Conservation (phyloP, 92 coral and sea anemone genomes). For the Zoanthus sociatus region DNA sequence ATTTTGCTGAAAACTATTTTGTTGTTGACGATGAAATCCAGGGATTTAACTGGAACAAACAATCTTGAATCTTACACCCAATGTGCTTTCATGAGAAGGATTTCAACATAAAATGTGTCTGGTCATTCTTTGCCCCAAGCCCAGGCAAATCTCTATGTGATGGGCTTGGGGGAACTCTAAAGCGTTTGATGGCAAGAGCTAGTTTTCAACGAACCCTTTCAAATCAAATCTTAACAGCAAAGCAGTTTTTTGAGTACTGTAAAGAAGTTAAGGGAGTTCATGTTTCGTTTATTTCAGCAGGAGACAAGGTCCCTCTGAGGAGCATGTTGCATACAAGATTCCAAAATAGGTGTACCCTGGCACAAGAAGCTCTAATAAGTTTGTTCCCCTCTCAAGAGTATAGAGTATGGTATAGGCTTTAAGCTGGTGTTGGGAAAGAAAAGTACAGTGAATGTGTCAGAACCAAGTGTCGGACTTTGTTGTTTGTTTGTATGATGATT, state of each 20-base stretch:
- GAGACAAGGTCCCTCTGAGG: constrained; percentile 56
- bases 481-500: constrained; percentile 43
- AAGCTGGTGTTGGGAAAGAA: constrained; percentile 34
- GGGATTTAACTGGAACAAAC: constrained; percentile 24
- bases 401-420: constrained; percentile 1
- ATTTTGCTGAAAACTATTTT: constrained; percentile 58
- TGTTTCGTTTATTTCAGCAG: constrained; percentile 55
- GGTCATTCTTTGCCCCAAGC: constrained; percentile 62
- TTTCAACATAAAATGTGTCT: constrained; percentile 48
- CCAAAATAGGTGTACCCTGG: constrained; percentile 8
- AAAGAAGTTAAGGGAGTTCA: constrained; percentile 52
- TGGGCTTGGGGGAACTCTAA: constrained; percentile 50
- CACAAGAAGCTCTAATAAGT: not conserved
- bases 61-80: constrained; percentile 50
- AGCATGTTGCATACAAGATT: constrained; percentile 49
- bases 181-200: constrained; percentile 44
- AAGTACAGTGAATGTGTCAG: not conserved
- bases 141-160: constrained; percentile 61
- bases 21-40: constrained; percentile 50
- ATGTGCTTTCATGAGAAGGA: constrained; percentile 61
- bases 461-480: constrained; percentile 37
- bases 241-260: constrained; percentile 60
- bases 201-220: constrained; percentile 56
- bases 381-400: not conserved
- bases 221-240: constrained; percentile 54